Evolutionary conservation across 37 sponge, comb jelly and placozoan species (phyloP).

Genomic region (Spongilla lacustris): DNA sequence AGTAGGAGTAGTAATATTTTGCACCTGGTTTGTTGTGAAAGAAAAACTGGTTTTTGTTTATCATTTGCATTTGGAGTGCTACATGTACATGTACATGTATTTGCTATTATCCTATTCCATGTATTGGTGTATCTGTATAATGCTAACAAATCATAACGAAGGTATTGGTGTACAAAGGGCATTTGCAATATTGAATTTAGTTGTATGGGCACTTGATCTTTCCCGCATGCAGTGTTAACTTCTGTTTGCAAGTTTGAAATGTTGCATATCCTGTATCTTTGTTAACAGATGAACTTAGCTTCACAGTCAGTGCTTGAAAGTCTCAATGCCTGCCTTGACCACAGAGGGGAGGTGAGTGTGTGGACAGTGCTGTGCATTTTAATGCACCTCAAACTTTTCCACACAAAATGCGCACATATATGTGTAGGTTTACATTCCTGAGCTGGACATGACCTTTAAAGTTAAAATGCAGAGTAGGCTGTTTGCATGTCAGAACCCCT

Average conservation of each 20-base stretch:
- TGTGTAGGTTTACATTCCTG: slow-evolving; percentile 87
- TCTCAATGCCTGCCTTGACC: slow-evolving; percentile 97
- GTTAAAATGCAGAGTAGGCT: slow-evolving; percentile 74
- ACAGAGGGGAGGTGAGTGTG: slow-evolving; percentile 85
- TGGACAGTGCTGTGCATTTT: neutral
- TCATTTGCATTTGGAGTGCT: too few relatives aligned
- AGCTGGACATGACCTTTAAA: slow-evolving; percentile 77
- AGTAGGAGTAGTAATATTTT: too few relatives aligned
- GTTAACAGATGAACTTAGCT: slow-evolving; percentile 89
- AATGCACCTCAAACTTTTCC: neutral
- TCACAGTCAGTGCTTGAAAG: slow-evolving; percentile 98
- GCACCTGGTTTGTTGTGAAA: too few relatives aligned
- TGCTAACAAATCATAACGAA: too few relatives aligned
- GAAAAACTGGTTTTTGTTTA: too few relatives aligned
- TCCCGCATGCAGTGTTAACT: too few relatives aligned
- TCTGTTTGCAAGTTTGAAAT: neutral
- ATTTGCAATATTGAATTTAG: too few relatives aligned
- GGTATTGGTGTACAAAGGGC: too few relatives aligned
- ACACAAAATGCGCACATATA: neutral
- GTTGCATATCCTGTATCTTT: neutral
- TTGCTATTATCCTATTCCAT: too few relatives aligned
- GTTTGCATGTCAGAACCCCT: slow-evolving; percentile 99
- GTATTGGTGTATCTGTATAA: too few relatives aligned
- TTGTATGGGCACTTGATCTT: too few relatives aligned
- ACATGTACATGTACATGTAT: too few relatives aligned